Conservation (phyloP, 1,140 invertebrate species). For the Procambarus virginalis region DNA sequence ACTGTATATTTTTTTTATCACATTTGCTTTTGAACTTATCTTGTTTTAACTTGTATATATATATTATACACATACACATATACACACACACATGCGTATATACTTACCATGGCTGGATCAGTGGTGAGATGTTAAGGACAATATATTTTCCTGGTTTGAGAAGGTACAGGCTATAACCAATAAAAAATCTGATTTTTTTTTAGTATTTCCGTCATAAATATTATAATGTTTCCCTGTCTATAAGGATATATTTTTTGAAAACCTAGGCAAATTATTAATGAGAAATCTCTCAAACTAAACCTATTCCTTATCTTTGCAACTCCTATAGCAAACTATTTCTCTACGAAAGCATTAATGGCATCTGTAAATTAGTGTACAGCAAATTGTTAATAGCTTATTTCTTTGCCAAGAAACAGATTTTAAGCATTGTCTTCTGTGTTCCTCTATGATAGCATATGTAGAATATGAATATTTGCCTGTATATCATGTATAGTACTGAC, state of each 20-base stretch:
- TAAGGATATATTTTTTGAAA: background rate
- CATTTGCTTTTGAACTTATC: background rate
- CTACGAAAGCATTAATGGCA: background rate
- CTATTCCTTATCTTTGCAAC: background rate
- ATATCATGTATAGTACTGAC: background rate
- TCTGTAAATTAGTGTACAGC: background rate
- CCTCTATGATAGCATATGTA: constrained; percentile 11
- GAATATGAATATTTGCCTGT: constrained; percentile 26
- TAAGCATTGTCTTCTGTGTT: constrained; percentile 19
- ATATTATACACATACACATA: background rate
- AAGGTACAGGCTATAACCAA: background rate
- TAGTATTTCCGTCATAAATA: background rate
- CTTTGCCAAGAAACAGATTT: constrained; percentile 13
- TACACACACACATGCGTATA: background rate
- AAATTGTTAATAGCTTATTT: background rate
- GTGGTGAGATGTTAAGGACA: background rate
- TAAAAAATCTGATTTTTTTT: background rate
- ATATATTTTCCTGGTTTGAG: background rate
- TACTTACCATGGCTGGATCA: background rate
- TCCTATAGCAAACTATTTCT: background rate
- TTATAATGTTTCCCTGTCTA: background rate
- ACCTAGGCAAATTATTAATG: background rate
- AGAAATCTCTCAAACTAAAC: background rate
- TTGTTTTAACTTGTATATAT: no score
- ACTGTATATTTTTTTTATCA: background rate